Evolutionary conservation across 1,140 invertebrate species (phyloP).

Genomic region (Mycetomoellerius zeteki): DNA sequence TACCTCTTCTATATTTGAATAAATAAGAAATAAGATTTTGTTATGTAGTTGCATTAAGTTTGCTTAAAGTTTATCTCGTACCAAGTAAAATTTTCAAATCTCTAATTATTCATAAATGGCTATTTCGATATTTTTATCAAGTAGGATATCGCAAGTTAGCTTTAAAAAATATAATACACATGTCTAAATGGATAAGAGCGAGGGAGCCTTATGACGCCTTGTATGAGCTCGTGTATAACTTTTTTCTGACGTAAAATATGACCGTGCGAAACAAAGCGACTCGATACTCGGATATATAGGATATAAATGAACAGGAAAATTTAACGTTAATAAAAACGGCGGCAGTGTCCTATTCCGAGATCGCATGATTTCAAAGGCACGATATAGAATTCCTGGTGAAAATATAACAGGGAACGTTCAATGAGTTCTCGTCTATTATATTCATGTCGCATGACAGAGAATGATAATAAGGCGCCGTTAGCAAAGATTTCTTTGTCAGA

Average conservation of each 20-base stretch:
- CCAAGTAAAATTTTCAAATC: background rate
- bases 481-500: conserved; percentile 65
- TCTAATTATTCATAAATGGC: conserved; percentile 4
- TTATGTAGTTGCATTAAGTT: background rate
- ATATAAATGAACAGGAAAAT: conserved; percentile 52
- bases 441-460: conserved; percentile 56
- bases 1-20: background rate
- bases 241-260: conserved; percentile 47
- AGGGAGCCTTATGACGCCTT: background rate
- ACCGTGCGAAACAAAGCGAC: conserved; percentile 34
- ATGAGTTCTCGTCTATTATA: conserved; percentile 66
- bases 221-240: background rate
- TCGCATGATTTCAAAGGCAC: conserved; percentile 52
- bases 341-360: background rate
- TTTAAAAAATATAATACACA: background rate
- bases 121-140: background rate
- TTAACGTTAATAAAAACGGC: conserved; percentile 64
- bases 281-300: conserved; percentile 41
- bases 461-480: conserved; percentile 69
- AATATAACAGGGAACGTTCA: conserved; percentile 42
- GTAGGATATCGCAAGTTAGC: background rate
- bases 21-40: background rate
- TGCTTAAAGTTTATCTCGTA: background rate
- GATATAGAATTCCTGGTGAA: conserved; percentile 52
- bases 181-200: background rate